Conservation (phyloP, 2,113 vertebrate genomes). For the Puma concolor region DNA sequence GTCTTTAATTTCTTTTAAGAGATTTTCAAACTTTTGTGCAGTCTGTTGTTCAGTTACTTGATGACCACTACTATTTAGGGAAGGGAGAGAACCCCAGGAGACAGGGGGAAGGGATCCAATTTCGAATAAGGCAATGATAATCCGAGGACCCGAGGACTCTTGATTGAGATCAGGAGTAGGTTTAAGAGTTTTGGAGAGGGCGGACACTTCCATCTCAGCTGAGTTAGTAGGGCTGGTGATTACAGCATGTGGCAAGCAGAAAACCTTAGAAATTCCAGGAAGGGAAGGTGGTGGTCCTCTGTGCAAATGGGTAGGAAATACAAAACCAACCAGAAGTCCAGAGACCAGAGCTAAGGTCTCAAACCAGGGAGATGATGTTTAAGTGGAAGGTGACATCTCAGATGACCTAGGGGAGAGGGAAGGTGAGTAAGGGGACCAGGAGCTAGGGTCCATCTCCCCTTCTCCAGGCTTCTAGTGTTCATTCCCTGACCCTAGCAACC, state of each 20-base stretch:
- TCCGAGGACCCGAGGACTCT: neutral
- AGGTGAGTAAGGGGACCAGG: neutral
- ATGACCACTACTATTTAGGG: neutral
- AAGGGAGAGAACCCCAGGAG: neutral
- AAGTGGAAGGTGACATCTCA: conserved; percentile 65
- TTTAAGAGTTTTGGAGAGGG: neutral
- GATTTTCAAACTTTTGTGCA: conserved; percentile 21
- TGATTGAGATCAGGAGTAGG: neutral
- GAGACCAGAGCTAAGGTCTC: neutral
- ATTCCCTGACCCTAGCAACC: conserved; percentile 41
- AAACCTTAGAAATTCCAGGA: neutral
- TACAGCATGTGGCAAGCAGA: neutral
- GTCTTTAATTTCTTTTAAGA: conserved; percentile 56
- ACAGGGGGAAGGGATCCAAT: neutral
- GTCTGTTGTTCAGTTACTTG: neutral
- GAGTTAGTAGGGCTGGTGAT: neutral
- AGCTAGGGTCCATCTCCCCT: conserved; percentile 43
- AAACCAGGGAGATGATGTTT: neutral
- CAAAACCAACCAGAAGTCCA: neutral
- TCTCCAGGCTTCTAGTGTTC: neutral
- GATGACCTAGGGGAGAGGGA: neutral
- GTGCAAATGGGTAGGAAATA: neutral
- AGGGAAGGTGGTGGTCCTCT: neutral
- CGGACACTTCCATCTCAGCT: neutral
- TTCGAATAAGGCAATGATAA: conserved; percentile 44